These are phyloP conservation scores for Microchrysa polita DNA, from an alignment of 2,888 invertebrate genomes.

Conservation along the genomic window DNA sequence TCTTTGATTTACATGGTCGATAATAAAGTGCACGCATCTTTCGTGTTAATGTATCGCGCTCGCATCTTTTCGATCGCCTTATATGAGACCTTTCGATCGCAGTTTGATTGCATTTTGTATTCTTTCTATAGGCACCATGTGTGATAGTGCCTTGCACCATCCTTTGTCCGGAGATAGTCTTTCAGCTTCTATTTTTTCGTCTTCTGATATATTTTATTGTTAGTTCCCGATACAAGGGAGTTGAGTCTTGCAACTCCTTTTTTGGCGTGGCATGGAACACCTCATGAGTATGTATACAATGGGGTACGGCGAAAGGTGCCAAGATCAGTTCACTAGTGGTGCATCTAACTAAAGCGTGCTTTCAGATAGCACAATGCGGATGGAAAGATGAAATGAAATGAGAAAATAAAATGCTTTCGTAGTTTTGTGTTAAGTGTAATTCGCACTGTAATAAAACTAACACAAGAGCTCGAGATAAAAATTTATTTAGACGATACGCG, in stretches of 20 bases:
- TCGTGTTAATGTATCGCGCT: not conserved
- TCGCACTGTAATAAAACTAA: constrained; percentile 1
- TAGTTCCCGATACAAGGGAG: not conserved
- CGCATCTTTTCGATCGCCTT: not conserved
- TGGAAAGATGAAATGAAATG: not conserved
- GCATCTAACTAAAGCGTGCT: not conserved
- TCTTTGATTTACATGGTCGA: constrained; percentile 50
- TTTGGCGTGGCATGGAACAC: no score
- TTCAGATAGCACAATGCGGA: not conserved
- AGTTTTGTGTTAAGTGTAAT: constrained; percentile 8
- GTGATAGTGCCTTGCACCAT: no score
- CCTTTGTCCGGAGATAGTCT: not conserved
- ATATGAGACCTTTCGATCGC: not conserved
- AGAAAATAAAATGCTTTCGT: not conserved
- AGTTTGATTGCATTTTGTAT: constrained; percentile 4
- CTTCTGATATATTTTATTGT: constrained; percentile 2
- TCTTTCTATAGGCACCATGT: not conserved
- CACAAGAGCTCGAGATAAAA: not conserved
- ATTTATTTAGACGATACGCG: not conserved
- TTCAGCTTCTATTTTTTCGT: not conserved
- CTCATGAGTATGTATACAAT: no score
- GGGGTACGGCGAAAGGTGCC: no score
- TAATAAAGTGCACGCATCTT: constrained; percentile 48
- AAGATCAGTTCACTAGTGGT: no score
- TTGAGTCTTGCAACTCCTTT: not conserved